Percentiles rank a stretch among this genome's conserved stretches.
These are phyloP conservation scores for Ochlodes sylvanus DNA, from an alignment of 2,888 invertebrate genomes.

Conservation along the genomic window DNA sequence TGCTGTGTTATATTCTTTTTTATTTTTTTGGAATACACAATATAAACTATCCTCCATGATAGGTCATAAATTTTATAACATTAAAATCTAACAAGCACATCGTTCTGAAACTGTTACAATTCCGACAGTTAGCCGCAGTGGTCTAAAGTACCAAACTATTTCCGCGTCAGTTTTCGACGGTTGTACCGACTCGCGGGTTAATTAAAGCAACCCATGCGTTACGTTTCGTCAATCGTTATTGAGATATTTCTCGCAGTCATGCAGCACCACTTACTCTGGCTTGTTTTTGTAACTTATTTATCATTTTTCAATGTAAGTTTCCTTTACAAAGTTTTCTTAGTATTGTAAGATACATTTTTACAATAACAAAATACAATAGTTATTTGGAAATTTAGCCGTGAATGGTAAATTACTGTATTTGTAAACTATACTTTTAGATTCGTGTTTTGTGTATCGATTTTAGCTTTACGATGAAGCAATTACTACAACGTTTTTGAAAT, in stretches of 20 bases:
- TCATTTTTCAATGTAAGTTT: conserved; percentile 19
- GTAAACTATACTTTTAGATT: background rate
- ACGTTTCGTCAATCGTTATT: conserved; percentile 25
- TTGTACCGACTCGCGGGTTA: conserved; percentile 1
- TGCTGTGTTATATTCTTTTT: too few relatives aligned
- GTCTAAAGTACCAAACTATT: background rate
- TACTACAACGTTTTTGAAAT: too few relatives aligned
- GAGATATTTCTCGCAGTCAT: conserved; percentile 21
- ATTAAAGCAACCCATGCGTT: conserved; percentile 26
- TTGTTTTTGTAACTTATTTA: conserved; percentile 13
- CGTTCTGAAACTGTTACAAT: too few relatives aligned
- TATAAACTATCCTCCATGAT: too few relatives aligned
- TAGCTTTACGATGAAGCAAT: too few relatives aligned
- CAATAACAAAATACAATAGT: background rate
- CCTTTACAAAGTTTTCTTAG: background rate
- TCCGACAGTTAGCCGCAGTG: background rate
- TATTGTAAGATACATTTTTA: background rate
- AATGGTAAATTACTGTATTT: background rate
- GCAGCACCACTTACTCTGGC: conserved; percentile 5
- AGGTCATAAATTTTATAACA: too few relatives aligned
- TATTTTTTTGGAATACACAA: too few relatives aligned
- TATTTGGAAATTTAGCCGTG: background rate
- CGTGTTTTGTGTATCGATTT: background rate
- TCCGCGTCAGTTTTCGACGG: background rate
- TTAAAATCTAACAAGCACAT: too few relatives aligned